These are phyloP conservation scores for Epinotia bilunana DNA, from an alignment of 2,888 invertebrate genomes.

Conservation along the genomic window DNA sequence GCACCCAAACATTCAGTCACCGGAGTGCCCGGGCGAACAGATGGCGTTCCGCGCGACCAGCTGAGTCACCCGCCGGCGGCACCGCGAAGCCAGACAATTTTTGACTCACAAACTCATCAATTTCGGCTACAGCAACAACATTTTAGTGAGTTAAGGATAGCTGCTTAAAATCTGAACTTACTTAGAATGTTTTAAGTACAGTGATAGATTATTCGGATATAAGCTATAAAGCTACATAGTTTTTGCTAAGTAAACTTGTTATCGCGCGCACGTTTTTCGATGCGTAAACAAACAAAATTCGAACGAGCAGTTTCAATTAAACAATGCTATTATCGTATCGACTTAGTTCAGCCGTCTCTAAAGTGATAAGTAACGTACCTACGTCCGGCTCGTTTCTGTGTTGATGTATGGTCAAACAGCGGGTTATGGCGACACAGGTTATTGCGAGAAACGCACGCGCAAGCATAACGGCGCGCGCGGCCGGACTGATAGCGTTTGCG, in stretches of 20 bases:
- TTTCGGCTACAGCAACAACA: not conserved
- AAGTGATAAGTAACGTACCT: conserved; percentile 31
- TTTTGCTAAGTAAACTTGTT: not conserved
- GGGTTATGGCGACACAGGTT: conserved; percentile 32
- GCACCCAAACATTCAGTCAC: conserved; percentile 6
- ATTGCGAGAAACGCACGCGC: conserved; percentile 43
- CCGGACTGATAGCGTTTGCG: conserved; percentile 46
- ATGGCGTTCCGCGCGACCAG: conserved; percentile 10
- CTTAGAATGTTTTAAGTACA: not conserved
- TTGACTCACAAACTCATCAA: not conserved
- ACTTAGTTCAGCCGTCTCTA: conserved; percentile 28
- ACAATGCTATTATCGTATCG: conserved; percentile 27
- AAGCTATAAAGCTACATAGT: not conserved
- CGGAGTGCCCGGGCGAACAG: conserved; percentile 1
- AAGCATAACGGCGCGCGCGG: conserved; percentile 46
- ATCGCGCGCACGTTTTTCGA: conserved; percentile 7
- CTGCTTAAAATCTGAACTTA: not conserved
- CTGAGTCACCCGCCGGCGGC: not conserved
- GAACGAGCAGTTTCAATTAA: not conserved
- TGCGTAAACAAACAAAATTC: conserved; percentile 1
- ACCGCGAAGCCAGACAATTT: not conserved
- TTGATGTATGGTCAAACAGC: conserved; percentile 45
- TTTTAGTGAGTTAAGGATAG: not conserved
- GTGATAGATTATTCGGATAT: no score
- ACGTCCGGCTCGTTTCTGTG: conserved; percentile 16